Conservation (phyloP, 2,797 vertebrate species). For the Darevskia nairensis region DNA sequence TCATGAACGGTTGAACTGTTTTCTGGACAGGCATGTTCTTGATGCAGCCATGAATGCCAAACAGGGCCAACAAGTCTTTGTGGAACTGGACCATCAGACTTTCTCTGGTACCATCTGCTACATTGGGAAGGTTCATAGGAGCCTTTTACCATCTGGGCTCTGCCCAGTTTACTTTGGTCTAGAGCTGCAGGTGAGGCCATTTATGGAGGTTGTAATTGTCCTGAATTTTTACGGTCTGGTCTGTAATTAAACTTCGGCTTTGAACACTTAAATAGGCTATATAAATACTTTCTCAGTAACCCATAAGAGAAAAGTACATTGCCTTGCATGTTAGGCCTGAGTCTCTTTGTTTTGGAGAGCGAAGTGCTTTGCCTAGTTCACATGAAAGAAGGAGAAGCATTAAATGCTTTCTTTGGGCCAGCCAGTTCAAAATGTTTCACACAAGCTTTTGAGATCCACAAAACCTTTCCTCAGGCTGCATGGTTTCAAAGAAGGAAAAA, state of each 20-base stretch:
- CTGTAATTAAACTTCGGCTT: no score
- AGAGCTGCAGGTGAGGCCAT: slow-evolving; percentile 82
- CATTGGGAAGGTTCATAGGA: slow-evolving; percentile 66
- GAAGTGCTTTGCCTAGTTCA: background rate
- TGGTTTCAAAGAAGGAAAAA: background rate
- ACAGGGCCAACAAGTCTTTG: slow-evolving; percentile 64
- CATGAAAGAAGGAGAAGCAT: background rate
- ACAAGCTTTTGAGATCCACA: no score
- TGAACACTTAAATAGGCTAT: background rate
- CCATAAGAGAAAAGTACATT: background rate
- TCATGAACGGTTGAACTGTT: slow-evolving; percentile 73
- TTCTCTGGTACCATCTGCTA: slow-evolving; percentile 79
- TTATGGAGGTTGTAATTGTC: rapidly evolving
- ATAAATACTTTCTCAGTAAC: background rate
- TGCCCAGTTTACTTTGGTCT: slow-evolving; percentile 80
- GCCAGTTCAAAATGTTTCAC: background rate
- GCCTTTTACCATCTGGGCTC: background rate
- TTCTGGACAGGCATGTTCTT: slow-evolving; percentile 64
- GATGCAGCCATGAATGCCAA: slow-evolving; percentile 63
- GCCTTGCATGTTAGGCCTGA: background rate
- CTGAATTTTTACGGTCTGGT: background rate
- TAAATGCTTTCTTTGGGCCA: background rate
- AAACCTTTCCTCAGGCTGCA: background rate
- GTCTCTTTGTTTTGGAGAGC: background rate
- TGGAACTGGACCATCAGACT: slow-evolving; percentile 60